Evolutionary conservation across 2,797 vertebrate species (phyloP).

Genomic region (Chromobotia macracanthus): DNA sequence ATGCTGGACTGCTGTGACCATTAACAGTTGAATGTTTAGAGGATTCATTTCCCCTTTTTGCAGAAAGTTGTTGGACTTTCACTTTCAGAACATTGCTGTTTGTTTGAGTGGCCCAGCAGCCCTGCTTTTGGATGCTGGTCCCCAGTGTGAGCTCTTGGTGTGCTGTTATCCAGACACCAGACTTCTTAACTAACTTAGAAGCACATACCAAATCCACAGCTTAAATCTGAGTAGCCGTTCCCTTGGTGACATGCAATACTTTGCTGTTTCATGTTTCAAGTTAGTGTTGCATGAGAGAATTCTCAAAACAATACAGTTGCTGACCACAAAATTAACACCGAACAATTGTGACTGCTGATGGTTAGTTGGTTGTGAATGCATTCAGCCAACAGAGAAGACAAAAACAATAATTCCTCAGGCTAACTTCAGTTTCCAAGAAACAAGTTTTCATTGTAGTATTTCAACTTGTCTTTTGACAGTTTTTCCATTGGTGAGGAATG

Average conservation of each 20-base stretch:
- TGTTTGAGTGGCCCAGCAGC: not conserved
- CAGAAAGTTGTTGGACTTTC: constrained; percentile 1
- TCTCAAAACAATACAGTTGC: constrained; percentile 11
- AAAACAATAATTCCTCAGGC: constrained; percentile 26
- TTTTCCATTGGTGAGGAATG: constrained; percentile 58
- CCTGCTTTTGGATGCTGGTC: not conserved
- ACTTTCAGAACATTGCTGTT: too few relatives aligned
- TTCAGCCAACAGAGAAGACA: constrained; percentile 1
- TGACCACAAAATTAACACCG: constrained; percentile 42
- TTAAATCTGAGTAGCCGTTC: not conserved
- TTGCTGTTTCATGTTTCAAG: not conserved
- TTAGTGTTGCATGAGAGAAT: constrained; percentile 18
- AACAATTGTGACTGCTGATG: constrained; percentile 43
- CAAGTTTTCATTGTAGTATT: too few relatives aligned
- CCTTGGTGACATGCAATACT: not conserved
- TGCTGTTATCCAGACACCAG: not conserved
- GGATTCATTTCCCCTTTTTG: not conserved
- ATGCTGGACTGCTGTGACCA: constrained; percentile 3
- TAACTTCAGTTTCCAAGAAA: constrained; percentile 30
- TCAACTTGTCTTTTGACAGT: constrained; percentile 4
- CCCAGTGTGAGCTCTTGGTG: not conserved
- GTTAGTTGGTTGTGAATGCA: constrained; percentile 27
- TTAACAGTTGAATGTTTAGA: not conserved
- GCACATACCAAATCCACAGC: not conserved
- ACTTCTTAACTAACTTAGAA: not conserved